phyloP scores from a whole-genome alignment of 1,140 invertebrate genomes.

The Polyergus mexicanus region DNA sequence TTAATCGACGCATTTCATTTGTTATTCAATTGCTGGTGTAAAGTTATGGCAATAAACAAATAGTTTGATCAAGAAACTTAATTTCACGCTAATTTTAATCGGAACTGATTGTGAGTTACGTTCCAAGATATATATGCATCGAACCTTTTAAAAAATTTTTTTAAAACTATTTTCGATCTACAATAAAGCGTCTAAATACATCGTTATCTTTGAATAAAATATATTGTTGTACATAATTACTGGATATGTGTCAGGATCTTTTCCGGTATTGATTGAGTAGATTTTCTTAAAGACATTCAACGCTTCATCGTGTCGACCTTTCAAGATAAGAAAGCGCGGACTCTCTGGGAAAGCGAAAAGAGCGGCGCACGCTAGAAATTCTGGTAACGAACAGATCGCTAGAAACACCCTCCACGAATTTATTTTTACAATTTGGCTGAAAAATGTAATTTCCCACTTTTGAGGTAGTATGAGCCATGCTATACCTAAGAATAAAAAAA shows the following conservation, averaged over 20 bases:
- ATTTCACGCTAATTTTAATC: background rate
- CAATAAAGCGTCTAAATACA: background rate
- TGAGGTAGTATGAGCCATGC: conserved; percentile 90
- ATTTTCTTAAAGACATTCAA: conserved; percentile 87
- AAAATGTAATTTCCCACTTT: conserved; percentile 82
- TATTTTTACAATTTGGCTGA: conserved; percentile 82
- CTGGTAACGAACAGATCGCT: conserved; percentile 89
- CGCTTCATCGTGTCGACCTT: conserved; percentile 87
- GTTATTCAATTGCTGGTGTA: background rate
- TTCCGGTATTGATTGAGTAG: conserved; percentile 87
- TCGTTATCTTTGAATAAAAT: conserved; percentile 3
- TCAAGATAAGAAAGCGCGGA: conserved; percentile 89
- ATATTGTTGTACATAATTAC: conserved; percentile 72
- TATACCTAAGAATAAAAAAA: conserved; percentile 85
- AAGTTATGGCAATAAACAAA: background rate
- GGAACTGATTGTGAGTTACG: background rate
- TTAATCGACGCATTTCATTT: background rate
- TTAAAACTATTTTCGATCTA: too few species aligned
- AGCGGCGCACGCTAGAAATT: conserved; percentile 87
- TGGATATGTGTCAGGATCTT: conserved; percentile 81
- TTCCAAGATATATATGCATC: background rate
- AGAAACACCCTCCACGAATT: conserved; percentile 91
- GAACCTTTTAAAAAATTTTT: too few species aligned
- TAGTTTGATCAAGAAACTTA: background rate
- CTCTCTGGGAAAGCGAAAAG: conserved; percentile 90